phyloP scores from a whole-genome alignment of 2,888 invertebrate genomes.

The Lepas anatifera region DNA sequence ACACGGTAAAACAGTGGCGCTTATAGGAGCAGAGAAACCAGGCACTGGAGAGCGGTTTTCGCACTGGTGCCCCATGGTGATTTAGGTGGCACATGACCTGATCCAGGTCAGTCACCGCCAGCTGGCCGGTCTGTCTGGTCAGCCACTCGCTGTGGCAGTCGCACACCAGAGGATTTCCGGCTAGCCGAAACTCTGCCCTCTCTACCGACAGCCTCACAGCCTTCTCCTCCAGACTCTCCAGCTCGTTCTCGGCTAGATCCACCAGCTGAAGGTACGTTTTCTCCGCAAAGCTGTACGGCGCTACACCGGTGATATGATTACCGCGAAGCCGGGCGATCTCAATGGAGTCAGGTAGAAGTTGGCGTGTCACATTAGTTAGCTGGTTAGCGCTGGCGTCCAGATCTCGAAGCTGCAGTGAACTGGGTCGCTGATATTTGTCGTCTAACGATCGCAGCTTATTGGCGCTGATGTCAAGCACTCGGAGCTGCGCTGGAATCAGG shows the following conservation, averaged over 20 bases:
- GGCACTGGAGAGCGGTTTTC: slow-evolving; percentile 28
- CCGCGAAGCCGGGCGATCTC: slow-evolving; percentile 64
- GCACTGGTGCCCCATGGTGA: slow-evolving; percentile 23
- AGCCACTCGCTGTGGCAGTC: slow-evolving; percentile 83
- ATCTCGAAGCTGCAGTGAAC: slow-evolving; percentile 49
- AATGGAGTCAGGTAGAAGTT: slow-evolving; percentile 68
- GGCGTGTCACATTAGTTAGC: slow-evolving; percentile 65
- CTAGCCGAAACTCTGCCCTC: slow-evolving; percentile 64
- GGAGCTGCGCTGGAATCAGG: slow-evolving; percentile 57
- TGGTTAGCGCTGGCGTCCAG: slow-evolving; percentile 72
- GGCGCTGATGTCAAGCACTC: slow-evolving; percentile 71
- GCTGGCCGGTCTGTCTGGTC: slow-evolving; percentile 58
- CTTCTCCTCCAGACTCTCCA: slow-evolving; percentile 55
- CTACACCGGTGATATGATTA: slow-evolving; percentile 45
- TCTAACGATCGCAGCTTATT: slow-evolving; percentile 68
- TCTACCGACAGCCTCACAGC: slow-evolving; percentile 55
- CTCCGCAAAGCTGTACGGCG: slow-evolving; percentile 53
- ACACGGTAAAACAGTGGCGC: slow-evolving; percentile 69
- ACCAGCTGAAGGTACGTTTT: slow-evolving; percentile 61
- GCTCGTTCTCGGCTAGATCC: slow-evolving; percentile 59
- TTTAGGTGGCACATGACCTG: slow-evolving; percentile 60
- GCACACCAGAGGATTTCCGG: slow-evolving; percentile 69
- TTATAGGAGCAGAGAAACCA: slow-evolving; percentile 64
- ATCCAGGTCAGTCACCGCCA: slow-evolving; percentile 67
- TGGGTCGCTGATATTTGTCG: slow-evolving; percentile 72